Percentiles rank a stretch among this genome's conserved stretches.
Evolutionary conservation across 1,140 invertebrate species (phyloP).

Genomic region (Mesaphorura yosii): DNA sequence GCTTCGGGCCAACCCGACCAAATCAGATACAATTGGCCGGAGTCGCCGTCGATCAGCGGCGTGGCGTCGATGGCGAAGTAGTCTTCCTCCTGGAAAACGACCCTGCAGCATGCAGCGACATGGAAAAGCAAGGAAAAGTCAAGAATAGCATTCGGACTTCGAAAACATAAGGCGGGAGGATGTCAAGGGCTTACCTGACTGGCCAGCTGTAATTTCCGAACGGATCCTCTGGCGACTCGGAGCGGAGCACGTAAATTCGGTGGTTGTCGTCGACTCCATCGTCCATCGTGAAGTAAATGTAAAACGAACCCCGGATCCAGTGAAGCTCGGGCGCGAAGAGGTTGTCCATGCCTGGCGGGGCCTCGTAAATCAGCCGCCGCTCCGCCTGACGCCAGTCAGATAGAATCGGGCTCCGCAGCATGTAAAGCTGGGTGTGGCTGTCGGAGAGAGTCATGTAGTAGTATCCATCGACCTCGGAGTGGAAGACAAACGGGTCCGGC

Average conservation of each 20-base stretch:
- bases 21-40: slow-evolving; percentile 16
- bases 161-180: background rate
- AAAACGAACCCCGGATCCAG: slow-evolving; percentile 16
- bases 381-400: no score
- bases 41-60: slow-evolving; percentile 1
- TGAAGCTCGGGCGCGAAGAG: no score
- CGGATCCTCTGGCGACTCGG: slow-evolving; percentile 11
- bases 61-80: slow-evolving; percentile 25
- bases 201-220: slow-evolving; percentile 11
- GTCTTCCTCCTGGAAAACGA: slow-evolving; percentile 8
- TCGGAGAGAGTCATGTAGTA: no score
- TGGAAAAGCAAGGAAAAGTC: background rate
- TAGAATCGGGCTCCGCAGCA: no score
- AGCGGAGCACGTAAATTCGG: slow-evolving; percentile 19
- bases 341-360: no score
- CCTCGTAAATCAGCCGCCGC: no score
- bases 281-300: slow-evolving; percentile 27
- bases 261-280: slow-evolving; percentile 18
- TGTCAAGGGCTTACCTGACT: slow-evolving; percentile 6
- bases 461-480: no score
- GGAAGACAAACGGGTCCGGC: no score
- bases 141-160: background rate
- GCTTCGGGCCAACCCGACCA: slow-evolving; percentile 24
- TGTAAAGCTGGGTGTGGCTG: no score
- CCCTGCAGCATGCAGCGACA: slow-evolving; percentile 1